These are phyloP conservation scores for Metallyticus violacea DNA, from an alignment of 2,888 invertebrate species.

Conservation along the genomic window DNA sequence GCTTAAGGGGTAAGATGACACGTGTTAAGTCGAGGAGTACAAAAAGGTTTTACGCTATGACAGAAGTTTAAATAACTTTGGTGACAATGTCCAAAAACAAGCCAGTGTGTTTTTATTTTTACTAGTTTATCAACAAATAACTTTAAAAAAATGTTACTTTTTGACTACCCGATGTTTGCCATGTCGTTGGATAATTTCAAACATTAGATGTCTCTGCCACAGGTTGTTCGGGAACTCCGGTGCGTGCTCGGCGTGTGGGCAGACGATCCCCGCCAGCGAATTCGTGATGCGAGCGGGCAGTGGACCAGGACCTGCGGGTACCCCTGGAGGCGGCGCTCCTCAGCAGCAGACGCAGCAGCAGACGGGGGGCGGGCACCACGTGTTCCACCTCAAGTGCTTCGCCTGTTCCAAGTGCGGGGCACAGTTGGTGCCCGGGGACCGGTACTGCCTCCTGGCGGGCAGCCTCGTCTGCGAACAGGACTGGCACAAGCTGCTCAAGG, in stretches of 20 bases:
- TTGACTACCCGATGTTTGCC: no score
- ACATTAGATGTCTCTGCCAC: no score
- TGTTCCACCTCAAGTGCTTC: conserved; percentile 95
- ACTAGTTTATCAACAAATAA: no score
- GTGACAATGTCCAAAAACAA: no score
- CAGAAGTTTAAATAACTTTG: no score
- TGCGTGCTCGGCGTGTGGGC: conserved; percentile 88
- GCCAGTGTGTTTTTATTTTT: no score
- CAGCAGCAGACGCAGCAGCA: conserved; percentile 44
- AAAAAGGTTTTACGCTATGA: no score
- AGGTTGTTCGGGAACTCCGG: conserved; percentile 91
- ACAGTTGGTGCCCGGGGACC: conserved; percentile 87
- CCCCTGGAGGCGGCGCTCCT: conserved; percentile 46
- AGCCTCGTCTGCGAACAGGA: conserved; percentile 92
- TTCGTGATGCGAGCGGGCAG: conserved; percentile 84
- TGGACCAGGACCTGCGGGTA: conserved; percentile 41
- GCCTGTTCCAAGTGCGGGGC: conserved; percentile 90
- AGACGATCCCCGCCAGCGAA: conserved; percentile 89
- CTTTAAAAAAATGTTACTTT: no score
- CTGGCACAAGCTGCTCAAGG: conserved; percentile 88
- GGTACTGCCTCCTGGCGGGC: conserved; percentile 88
- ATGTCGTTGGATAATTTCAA: no score
- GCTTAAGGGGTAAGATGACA: no score
- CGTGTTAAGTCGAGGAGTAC: no score
- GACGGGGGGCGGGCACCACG: conserved; percentile 60